Conservation (phyloP, 2,888 invertebrate genomes). For the Rotaria sp. region DNA sequence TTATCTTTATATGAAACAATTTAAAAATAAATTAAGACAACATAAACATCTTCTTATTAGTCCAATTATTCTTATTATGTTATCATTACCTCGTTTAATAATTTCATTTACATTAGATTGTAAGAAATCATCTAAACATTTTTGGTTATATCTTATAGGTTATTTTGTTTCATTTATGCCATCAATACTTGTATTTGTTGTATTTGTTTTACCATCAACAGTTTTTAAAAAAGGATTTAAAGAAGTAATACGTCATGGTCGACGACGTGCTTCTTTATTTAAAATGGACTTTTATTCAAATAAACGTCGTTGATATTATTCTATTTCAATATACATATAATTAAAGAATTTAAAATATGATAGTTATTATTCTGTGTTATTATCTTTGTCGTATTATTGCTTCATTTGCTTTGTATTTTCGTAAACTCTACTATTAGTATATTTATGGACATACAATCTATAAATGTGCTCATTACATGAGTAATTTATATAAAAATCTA, state of each 20-base stretch:
- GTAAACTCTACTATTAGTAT: too few species aligned
- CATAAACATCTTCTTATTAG: not conserved
- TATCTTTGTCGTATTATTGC: too few species aligned
- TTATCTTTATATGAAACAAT: not conserved
- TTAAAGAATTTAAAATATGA: too few species aligned
- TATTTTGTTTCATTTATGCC: slow-evolving; percentile 27
- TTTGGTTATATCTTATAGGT: not conserved
- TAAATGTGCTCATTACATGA: too few species aligned
- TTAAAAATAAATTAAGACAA: not conserved
- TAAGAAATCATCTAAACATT: not conserved
- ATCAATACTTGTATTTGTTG: not conserved
- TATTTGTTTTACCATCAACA: slow-evolving; percentile 22
- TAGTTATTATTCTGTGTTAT: too few species aligned
- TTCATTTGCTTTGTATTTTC: too few species aligned
- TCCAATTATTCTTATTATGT: not conserved
- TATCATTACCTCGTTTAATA: slow-evolving; percentile 9
- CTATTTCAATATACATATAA: too few species aligned
- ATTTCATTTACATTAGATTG: not conserved
- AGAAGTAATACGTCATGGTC: not conserved
- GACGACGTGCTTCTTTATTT: not conserved
- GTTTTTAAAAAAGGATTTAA: not conserved
- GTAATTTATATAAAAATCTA: too few species aligned
- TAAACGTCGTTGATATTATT: too few species aligned
- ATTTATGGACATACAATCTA: too few species aligned
- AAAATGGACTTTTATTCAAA: not conserved